phyloP scores from a whole-genome alignment of 1,140 invertebrate species.

The Microvelia longipes region DNA sequence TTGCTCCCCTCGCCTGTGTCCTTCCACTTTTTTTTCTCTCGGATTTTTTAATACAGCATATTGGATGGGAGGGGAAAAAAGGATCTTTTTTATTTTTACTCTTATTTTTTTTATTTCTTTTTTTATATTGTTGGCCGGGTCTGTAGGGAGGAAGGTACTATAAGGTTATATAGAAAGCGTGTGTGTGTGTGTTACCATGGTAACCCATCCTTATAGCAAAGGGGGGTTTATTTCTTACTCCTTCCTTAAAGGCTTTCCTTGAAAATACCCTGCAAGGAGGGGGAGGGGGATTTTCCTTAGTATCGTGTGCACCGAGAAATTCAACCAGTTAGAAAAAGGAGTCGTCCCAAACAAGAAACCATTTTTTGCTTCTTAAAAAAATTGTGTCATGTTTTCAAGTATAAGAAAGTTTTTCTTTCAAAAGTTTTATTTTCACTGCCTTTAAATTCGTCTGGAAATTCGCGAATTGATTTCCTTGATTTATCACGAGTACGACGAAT shows the following conservation, averaged over 20 bases:
- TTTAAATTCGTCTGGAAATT: no score
- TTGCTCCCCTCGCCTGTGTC: constrained; percentile 2
- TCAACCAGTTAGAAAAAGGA: not conserved
- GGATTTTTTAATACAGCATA: constrained; percentile 1
- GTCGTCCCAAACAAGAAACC: no score
- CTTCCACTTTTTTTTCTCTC: not conserved
- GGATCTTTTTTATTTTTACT: not conserved
- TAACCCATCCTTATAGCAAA: not conserved
- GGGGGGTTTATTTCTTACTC: not conserved
- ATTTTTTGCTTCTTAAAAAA: no score
- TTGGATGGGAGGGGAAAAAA: not conserved
- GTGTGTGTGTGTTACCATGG: constrained; percentile 12
- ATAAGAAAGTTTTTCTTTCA: no score
- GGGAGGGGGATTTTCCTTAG: constrained; percentile 1
- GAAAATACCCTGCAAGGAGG: constrained; percentile 1
- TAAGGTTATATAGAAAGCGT: not conserved
- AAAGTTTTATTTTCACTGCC: no score
- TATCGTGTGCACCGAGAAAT: not conserved
- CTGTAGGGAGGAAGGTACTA: not conserved
- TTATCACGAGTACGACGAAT: no score
- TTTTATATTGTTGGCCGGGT: not conserved
- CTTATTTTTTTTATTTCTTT: constrained; percentile 6
- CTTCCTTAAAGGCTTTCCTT: not conserved
- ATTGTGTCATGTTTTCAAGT: no score
- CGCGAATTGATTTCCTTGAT: no score